Evolutionary conservation across 2,888 invertebrate species (phyloP), one percentile per base, ranked within the genome.

Genomic region (Caenorhabditis drosophilae): DNA sequence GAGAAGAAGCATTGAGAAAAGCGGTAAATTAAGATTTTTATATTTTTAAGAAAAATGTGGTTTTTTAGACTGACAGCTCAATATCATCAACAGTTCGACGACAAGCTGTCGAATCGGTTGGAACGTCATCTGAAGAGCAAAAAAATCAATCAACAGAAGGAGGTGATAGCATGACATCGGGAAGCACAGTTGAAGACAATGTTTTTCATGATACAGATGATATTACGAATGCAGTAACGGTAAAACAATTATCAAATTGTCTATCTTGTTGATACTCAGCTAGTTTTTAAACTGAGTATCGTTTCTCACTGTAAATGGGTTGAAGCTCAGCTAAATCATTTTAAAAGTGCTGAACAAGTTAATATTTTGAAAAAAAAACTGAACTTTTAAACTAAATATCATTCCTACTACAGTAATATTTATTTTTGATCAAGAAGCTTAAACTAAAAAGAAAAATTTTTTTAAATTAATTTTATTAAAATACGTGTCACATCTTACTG

Each of bases 131-230:
- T n/a, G 64, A 64, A 20, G 58, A 57, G 7, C 40, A 54, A 4
- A 45, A 54, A 16, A 64, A 64, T 31, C 58, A 64, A 20, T 35
- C 51, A 2, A 23, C 46, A 2, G 64, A 66, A 35, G 56, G 44
- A 1, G 52, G 47, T 1, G 64, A 64, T n/a, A 46, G 50, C 31
- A 18, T 58, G 26, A 48, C 57, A 6, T 58, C 58, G 15, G 25
- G 44, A 12, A 55, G 47, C 4, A 56, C 62, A 1, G 44, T 55
- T 9, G 75, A 75, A 35, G 75, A 75, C 36, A 69, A 63, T 45
- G 73, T 75, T 2, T 75, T 75, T 54, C 60, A 70, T 22, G 71
- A 75, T 18, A 71, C 71, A 0, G 75, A 76, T 60, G 73, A 76
- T 36, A 68, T 76, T 18, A 72, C 72, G 0, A 55, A 56, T 40